These are phyloP conservation scores for Nettapus auritus DNA, from an alignment of 2,113 vertebrate species.

Conservation along the genomic window DNA sequence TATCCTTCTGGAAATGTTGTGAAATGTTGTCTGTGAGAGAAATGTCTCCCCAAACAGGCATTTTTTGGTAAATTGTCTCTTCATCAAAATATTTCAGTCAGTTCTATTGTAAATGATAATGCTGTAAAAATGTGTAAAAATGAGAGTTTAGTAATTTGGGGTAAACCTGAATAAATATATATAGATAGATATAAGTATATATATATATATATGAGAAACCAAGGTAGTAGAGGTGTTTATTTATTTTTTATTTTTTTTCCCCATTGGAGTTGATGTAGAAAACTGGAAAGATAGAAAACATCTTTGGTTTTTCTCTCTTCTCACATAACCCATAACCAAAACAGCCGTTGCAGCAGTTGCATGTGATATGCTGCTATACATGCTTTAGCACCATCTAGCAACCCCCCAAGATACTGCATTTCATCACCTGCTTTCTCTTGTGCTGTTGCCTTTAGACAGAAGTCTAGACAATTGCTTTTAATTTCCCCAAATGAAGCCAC, in stretches of 20 bases:
- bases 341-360: accelerated
- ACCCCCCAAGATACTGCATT: not conserved
- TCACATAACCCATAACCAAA: accelerated
- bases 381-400: slow-evolving; percentile 37
- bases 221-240: not conserved
- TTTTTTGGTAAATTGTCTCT: not conserved
- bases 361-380: accelerated
- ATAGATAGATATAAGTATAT: no score
- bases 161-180: not conserved
- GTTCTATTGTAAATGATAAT: not conserved
- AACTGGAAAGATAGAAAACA: not conserved
- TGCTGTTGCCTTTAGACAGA: accelerated
- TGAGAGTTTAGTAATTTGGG: not conserved
- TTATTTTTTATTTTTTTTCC: not conserved
- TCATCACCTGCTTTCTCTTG: not conserved
- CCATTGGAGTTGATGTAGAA: not conserved
- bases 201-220: not conserved
- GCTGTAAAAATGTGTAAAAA: not conserved
- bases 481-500: accelerated
- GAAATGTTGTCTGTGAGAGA: no score
- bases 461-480: accelerated
- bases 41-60: not conserved
- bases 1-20: not conserved
- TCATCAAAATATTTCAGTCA: not conserved
- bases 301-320: not conserved